Evolutionary conservation across 1,140 invertebrate species (phyloP).

Genomic region (Parapsyche elsis): DNA sequence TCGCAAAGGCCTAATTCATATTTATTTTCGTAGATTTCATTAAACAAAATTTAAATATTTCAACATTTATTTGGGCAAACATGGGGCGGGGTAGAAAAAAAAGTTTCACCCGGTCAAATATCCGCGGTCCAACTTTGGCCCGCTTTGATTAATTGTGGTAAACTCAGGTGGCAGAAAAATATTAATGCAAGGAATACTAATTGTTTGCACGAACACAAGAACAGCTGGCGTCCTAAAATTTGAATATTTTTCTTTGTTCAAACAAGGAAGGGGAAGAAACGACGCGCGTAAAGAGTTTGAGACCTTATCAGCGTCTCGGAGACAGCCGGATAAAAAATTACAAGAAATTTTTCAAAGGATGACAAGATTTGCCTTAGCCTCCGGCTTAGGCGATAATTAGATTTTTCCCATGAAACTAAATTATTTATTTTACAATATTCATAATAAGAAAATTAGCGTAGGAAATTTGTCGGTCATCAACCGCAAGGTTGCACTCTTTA

Average conservation of each 20-base stretch:
- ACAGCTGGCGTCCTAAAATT: constrained; percentile 40
- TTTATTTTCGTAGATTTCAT: constrained; percentile 38
- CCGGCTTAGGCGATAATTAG: neutral
- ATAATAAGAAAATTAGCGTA: neutral
- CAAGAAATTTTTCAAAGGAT: constrained; percentile 6
- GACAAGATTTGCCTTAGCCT: neutral
- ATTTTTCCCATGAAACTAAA: neutral
- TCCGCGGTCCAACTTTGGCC: constrained; percentile 31
- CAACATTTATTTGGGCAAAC: constrained; percentile 29
- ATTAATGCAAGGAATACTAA: constrained; percentile 50
- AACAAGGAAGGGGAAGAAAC: constrained; percentile 13
- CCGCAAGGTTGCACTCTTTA: too few species aligned
- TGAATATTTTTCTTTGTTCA: constrained; percentile 43
- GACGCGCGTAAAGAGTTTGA: constrained; percentile 25
- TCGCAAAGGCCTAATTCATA: constrained; percentile 31
- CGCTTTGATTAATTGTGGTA: constrained; percentile 51
- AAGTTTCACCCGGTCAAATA: constrained; percentile 14
- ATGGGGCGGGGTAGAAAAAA: neutral
- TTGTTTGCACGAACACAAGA: constrained; percentile 41
- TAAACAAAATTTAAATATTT: constrained; percentile 48
- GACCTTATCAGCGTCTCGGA: constrained; percentile 18
- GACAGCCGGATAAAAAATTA: constrained; percentile 30
- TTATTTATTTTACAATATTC: neutral
- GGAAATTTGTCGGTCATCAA: neutral
- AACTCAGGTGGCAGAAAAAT: constrained; percentile 50